These are phyloP conservation scores for Semnornis frantzii DNA, from an alignment of 2,113 vertebrate genomes.

Conservation along the genomic window DNA sequence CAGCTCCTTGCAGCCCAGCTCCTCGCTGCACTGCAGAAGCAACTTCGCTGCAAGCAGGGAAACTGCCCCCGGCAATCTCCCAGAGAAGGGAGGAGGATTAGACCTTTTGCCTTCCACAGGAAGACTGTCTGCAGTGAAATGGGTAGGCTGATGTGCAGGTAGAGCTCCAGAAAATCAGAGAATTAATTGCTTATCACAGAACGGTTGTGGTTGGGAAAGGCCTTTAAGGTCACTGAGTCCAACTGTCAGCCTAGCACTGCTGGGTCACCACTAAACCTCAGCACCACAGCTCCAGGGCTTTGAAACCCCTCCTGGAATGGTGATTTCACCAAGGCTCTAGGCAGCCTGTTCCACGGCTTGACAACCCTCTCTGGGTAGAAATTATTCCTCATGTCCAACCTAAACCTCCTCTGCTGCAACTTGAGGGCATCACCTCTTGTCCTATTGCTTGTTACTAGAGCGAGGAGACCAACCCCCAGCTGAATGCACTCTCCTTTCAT, in stretches of 20 bases:
- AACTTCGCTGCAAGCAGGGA: background rate
- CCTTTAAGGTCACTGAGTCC: background rate
- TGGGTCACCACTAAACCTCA: background rate
- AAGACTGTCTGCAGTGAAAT: background rate
- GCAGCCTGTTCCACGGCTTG: too few species aligned
- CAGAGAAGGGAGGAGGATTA: background rate
- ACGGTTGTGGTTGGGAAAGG: background rate
- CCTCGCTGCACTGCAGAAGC: fast-evolving
- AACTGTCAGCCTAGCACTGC: background rate
- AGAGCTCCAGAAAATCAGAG: background rate
- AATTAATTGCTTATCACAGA: background rate
- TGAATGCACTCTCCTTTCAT: too few species aligned
- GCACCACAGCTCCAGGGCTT: background rate
- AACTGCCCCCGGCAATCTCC: fast-evolving
- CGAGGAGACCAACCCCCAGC: too few species aligned
- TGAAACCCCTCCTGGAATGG: background rate
- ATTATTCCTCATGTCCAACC: too few species aligned
- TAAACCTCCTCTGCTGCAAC: too few species aligned
- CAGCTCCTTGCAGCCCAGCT: background rate
- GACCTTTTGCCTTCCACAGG: background rate
- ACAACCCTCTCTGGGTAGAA: too few species aligned
- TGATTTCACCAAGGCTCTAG: background rate
- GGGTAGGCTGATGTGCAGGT: fast-evolving
- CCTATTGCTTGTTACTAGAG: too few species aligned
- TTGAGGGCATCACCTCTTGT: too few species aligned